phyloP scores from a whole-genome alignment of 2,113 vertebrate species.

The Struthidea cinerea region DNA sequence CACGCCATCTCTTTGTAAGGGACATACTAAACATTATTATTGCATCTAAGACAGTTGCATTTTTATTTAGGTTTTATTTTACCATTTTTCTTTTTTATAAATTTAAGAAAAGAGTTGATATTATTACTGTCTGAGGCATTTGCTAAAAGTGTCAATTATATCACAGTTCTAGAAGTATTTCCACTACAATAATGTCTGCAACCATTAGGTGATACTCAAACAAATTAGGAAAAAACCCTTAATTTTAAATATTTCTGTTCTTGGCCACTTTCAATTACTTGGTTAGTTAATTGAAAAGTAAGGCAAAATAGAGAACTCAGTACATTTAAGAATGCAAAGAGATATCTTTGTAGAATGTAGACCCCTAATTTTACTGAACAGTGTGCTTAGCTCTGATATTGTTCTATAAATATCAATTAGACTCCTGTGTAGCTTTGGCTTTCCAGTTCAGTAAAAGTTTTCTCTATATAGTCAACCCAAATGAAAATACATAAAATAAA shows the following conservation, averaged over 20 bases:
- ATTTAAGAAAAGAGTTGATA: background rate
- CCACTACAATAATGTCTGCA: background rate
- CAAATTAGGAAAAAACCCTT: accelerated
- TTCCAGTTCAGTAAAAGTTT: background rate
- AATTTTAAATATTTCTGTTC: background rate
- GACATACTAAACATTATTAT: background rate
- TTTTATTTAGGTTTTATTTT: background rate
- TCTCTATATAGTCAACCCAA: background rate
- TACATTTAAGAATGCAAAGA: background rate
- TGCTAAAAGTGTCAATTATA: background rate
- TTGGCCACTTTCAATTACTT: background rate
- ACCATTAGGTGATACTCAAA: background rate
- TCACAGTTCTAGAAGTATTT: background rate
- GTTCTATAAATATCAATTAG: background rate
- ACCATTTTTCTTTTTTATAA: background rate
- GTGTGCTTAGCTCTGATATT: background rate
- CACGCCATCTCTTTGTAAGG: background rate
- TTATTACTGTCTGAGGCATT: background rate
- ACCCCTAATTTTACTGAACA: background rate
- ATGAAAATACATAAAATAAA: background rate
- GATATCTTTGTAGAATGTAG: background rate
- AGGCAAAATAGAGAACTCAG: background rate
- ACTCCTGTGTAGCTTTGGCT: background rate
- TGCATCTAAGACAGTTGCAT: background rate
- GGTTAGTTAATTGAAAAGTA: background rate